phyloP scores from a whole-genome alignment of 2,888 invertebrate genomes.

The Trachelus troglodyta region DNA sequence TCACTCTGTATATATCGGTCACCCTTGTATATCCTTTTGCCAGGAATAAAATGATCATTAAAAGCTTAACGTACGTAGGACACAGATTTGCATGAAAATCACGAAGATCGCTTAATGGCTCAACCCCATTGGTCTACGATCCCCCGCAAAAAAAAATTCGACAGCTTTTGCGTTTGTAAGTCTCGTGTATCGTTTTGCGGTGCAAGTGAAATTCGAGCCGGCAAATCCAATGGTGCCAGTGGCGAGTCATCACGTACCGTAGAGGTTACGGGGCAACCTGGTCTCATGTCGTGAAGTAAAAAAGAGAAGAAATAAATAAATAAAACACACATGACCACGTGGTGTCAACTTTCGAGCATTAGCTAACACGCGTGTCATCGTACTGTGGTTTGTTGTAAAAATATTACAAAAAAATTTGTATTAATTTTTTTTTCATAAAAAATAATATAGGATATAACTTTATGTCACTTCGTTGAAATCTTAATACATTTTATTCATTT shows the following conservation, averaged over 20 bases:
- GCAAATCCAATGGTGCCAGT: constrained; percentile 59
- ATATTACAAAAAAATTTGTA: not conserved
- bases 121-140: constrained; percentile 1
- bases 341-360: constrained; percentile 45
- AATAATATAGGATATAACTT: not conserved
- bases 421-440: not conserved
- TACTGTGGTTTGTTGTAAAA: not conserved
- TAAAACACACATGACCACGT: constrained; percentile 27
- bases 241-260: constrained; percentile 58
- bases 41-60: not conserved
- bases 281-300: constrained; percentile 16
- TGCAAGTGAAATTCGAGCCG: constrained; percentile 58
- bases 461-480: not conserved
- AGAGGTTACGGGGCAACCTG: constrained; percentile 16
- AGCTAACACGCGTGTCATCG: constrained; percentile 54
- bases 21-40: not conserved
- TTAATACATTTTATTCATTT: not conserved
- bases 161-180: constrained; percentile 14
- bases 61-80: not conserved
- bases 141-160: not conserved
- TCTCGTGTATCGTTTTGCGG: constrained; percentile 33
- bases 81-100: not conserved
- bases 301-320: constrained; percentile 28
- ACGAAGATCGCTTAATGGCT: constrained; percentile 19
- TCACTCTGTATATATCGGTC: not conserved